phyloP scores from a whole-genome alignment of 2,113 vertebrate genomes.

The Lepisosteus oculatus region DNA sequence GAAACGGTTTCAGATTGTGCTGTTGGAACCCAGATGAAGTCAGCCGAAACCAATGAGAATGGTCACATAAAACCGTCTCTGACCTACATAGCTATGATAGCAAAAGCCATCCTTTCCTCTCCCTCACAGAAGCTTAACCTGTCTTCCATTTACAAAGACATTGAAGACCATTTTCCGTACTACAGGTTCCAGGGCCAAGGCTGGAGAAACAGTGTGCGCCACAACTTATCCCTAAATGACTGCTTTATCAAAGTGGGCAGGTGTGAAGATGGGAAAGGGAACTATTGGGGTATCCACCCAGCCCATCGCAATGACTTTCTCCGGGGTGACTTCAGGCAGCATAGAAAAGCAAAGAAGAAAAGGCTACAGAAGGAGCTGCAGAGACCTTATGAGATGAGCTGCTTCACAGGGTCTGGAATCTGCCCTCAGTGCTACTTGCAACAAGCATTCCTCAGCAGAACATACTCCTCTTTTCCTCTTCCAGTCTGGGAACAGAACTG shows the following conservation, averaged over 20 bases:
- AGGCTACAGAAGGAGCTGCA: conserved; percentile 27
- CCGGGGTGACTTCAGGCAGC: conserved; percentile 50
- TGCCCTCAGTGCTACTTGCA: conserved; percentile 24
- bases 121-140: conserved; percentile 55
- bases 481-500: conserved; percentile 29
- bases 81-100: conserved; percentile 60
- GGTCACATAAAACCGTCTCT: conserved; percentile 39
- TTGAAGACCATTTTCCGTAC: conserved; percentile 56
- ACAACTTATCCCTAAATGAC: conserved; percentile 46
- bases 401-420: conserved; percentile 25
- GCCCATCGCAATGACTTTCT: conserved; percentile 46
- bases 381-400: conserved; percentile 26
- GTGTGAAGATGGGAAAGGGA: conserved; percentile 55
- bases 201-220: conserved; percentile 49
- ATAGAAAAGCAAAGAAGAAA: conserved; percentile 38
- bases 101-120: conserved; percentile 59
- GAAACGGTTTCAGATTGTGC: background rate
- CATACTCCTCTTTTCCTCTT: conserved; percentile 24
- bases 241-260: conserved; percentile 57
- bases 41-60: background rate
- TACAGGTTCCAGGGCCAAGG: conserved; percentile 44
- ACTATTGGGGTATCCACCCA: conserved; percentile 55
- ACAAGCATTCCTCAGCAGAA: conserved; percentile 19
- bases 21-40: background rate
- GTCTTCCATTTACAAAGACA: conserved; percentile 59